Evolutionary conservation across 1,140 invertebrate species (phyloP), one percentile per base, ranked within the genome.

Genomic region (Lycorma delicatula): DNA sequence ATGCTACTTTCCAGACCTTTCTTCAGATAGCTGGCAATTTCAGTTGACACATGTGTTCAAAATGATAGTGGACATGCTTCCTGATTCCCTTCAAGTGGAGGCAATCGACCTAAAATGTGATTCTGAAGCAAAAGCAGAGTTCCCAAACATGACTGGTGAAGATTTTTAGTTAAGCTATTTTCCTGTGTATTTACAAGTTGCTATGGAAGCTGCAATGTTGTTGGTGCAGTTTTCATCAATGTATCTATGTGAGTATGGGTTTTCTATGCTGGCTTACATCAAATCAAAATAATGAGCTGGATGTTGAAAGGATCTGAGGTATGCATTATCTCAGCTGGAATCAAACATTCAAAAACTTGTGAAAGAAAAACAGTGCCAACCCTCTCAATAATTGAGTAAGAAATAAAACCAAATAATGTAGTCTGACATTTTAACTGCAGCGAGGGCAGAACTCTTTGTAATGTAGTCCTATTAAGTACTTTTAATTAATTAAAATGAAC

Each of bases 271-370:
- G 53, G 48, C 36, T 47, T 44, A 26, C 27, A 60, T 23, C 12
- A 60, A 60, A 46, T 54, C 34, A 27, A 60, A 60, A 56, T 49
- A 55, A 18, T 11, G 44, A 50, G 44, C 53, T 60, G 34, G 41
- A 56, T 12, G 54, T 59, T 13, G 25, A 31, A 20, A 22, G 22
- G 12, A 18, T 26, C 18, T 46, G 12, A 4, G 52, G 7, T 34
- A 38, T 29, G n/a, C 29, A 38, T 34, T 59, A 53, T 57, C 58
- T 22, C 13, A 27, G 25, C 46, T 59, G 27, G 7, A 54, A 38
- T 34, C 58, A 41, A 22, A 49, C 23, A 56, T 25, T n/a, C 18
- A 56, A 29, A 28, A 44, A 25, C 18, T 54, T 7, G 36, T 59
- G 7, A 25, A 28, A 29, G 31, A 56, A 5, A 59, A 59, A 47